Evolutionary conservation across 2,888 invertebrate genomes (phyloP).

Genomic region (Athalia rosae): DNA sequence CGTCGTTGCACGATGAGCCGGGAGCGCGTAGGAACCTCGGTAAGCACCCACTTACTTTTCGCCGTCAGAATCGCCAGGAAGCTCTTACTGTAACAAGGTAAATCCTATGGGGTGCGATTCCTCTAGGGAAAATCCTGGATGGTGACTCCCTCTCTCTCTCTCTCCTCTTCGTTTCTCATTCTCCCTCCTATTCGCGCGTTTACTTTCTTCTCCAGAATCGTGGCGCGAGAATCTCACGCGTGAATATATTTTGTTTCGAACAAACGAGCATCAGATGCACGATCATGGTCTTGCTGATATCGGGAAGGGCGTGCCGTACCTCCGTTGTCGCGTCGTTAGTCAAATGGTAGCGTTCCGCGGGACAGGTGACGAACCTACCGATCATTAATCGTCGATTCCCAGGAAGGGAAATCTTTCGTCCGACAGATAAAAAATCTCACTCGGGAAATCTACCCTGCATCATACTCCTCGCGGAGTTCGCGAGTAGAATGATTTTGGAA

Average conservation of each 20-base stretch:
- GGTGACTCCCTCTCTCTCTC: constrained; percentile 14
- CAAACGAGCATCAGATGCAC: constrained; percentile 48
- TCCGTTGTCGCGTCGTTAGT: constrained; percentile 61
- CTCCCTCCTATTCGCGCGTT: constrained; percentile 37
- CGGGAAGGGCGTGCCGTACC: constrained; percentile 45
- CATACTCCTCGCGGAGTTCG: not conserved
- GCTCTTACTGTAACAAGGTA: constrained; percentile 55
- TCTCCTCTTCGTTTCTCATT: constrained; percentile 40
- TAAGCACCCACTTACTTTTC: constrained; percentile 45
- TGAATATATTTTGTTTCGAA: constrained; percentile 51
- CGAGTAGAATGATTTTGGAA: not conserved
- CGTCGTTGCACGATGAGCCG: constrained; percentile 39
- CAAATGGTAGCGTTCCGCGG: constrained; percentile 55
- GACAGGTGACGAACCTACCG: constrained; percentile 63
- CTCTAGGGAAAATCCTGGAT: constrained; percentile 45
- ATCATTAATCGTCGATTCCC: constrained; percentile 61
- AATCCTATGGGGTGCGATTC: constrained; percentile 47
- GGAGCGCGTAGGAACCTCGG: constrained; percentile 42
- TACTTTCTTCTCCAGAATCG: constrained; percentile 43
- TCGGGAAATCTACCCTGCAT: not conserved
- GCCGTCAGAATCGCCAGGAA: constrained; percentile 47
- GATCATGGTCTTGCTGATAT: constrained; percentile 30
- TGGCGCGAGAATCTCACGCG: constrained; percentile 32
- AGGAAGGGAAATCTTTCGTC: constrained; percentile 58
- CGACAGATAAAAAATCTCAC: constrained; percentile 1